A percentile compares a stretch with the other conserved stretches of the same genome.
Evolutionary conservation across 2,888 invertebrate species (phyloP).

Genomic region (Liodrosophila aerea): DNA sequence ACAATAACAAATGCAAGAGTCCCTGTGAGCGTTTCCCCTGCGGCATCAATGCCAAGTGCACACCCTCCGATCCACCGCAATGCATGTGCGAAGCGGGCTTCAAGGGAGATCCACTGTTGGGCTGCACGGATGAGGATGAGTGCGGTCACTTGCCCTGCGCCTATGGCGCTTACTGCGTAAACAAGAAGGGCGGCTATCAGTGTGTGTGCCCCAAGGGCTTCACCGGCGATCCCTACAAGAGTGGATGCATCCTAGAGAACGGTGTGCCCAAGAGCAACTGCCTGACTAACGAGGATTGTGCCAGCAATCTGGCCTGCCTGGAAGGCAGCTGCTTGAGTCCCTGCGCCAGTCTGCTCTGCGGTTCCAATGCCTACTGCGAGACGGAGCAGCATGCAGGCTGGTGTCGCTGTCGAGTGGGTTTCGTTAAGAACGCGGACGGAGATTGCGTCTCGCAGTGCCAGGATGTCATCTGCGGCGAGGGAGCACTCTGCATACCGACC

Average conservation of each 20-base stretch:
- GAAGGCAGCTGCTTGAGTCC: slow-evolving; percentile 92
- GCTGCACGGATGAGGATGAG: slow-evolving; percentile 93
- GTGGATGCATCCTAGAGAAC: slow-evolving; percentile 88
- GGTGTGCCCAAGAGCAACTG: slow-evolving; percentile 87
- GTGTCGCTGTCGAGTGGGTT: slow-evolving; percentile 94
- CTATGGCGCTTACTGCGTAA: slow-evolving; percentile 93
- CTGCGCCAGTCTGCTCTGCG: slow-evolving; percentile 90
- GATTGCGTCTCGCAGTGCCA: slow-evolving; percentile 89
- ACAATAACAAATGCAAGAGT: slow-evolving; percentile 94
- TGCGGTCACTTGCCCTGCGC: slow-evolving; percentile 92
- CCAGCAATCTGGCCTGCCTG: slow-evolving; percentile 90
- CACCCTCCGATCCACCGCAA: slow-evolving; percentile 93
- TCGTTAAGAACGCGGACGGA: slow-evolving; percentile 89
- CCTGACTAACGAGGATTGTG: slow-evolving; percentile 89
- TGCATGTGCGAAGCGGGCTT: slow-evolving; percentile 94
- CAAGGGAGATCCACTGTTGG: slow-evolving; percentile 92
- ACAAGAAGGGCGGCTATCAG: slow-evolving; percentile 92
- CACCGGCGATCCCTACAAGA: slow-evolving; percentile 92
- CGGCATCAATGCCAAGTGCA: slow-evolving; percentile 94
- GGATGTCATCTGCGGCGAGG: slow-evolving; percentile 89
- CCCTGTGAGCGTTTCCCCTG: slow-evolving; percentile 95
- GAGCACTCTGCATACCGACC: slow-evolving; percentile 93
- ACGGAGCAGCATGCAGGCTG: slow-evolving; percentile 93
- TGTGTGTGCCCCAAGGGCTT: slow-evolving; percentile 93
- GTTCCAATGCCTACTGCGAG: slow-evolving; percentile 92